Evolutionary conservation across 2,113 vertebrate genomes (phyloP), one percentile per base, ranked within the genome.

Genomic region (Galemys pyrenaicus): DNA sequence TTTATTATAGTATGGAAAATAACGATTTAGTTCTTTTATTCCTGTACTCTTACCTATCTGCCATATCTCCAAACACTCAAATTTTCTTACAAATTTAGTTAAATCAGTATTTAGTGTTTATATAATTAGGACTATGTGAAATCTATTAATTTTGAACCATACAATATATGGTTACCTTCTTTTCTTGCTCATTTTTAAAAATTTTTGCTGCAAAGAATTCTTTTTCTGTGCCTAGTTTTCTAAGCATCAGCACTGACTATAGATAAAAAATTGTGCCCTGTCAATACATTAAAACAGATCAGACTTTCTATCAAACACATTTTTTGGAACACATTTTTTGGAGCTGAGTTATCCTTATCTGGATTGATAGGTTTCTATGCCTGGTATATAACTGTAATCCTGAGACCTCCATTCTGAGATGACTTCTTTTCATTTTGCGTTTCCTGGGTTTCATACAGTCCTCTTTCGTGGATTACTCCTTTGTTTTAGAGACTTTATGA

Each of bases 51-150:
- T 19, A 80, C n/a, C 74, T 49, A 73, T 32, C 58, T 87, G 44
- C 20, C 8, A 35, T 51, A 56, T 58, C 9, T 22, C 22, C 26
- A 94, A 60, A 82, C 35, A 74, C 35, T 35, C 74, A 91, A n/a
- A 32, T 79, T 44, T 84, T 44, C 87, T 82, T 41, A 67, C 28
- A 78, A 78, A 65, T 89, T 82, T 75, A 87, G 51, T 77, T 77
- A 93, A 75, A 65, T 74, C 65, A 90, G 32, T 91, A 54, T 64
- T 84, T 22, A 89, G 6, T 75, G 24, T 92, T 92, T 94, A 92
- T 0, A 54, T 54, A 68, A 73, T 81, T 89, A 74, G 62, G 37
- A 62, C 60, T 54, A 54, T 11, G 70, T 58, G 71, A 49, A 88
- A 13, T 20, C 22, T 78, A 64, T 77, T 92, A 37, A 56, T 51